Evolutionary conservation across 2,113 vertebrate species (phyloP).

Genomic region (Gopherus evgoodei): DNA sequence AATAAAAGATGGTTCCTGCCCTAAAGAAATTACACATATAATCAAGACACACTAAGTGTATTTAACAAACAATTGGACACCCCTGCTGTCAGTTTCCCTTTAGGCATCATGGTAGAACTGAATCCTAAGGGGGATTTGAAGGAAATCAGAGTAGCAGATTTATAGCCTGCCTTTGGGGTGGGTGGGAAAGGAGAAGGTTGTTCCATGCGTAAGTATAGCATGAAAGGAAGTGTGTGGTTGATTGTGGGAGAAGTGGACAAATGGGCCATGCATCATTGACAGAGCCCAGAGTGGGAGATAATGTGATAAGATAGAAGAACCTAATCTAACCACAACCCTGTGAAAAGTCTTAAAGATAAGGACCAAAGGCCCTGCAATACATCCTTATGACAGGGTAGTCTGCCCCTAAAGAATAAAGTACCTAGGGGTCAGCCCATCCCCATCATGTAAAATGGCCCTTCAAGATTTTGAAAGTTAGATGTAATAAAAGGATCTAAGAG

Average conservation of each 20-base stretch:
- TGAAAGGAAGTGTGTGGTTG: background rate
- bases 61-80: background rate
- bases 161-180: background rate
- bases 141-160: background rate
- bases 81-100: background rate
- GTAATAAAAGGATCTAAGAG: background rate
- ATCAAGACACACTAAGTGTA: background rate
- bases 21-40: background rate
- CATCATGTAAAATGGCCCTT: too few relatives aligned
- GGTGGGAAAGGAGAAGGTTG: too few relatives aligned
- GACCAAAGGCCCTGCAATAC: background rate
- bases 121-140: background rate
- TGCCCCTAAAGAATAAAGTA: too few relatives aligned
- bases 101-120: background rate
- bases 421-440: too few relatives aligned
- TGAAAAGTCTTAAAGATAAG: background rate
- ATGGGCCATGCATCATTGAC: background rate
- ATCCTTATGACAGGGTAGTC: too few relatives aligned
- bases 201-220: background rate
- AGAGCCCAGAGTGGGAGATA: background rate
- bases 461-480: background rate
- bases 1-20: background rate
- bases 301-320: background rate
- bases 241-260: background rate
- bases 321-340: background rate